Evolutionary conservation across 37 sponge, comb jelly and placozoan genomes (phyloP).

Genomic region (Petrosia ficiformis): DNA sequence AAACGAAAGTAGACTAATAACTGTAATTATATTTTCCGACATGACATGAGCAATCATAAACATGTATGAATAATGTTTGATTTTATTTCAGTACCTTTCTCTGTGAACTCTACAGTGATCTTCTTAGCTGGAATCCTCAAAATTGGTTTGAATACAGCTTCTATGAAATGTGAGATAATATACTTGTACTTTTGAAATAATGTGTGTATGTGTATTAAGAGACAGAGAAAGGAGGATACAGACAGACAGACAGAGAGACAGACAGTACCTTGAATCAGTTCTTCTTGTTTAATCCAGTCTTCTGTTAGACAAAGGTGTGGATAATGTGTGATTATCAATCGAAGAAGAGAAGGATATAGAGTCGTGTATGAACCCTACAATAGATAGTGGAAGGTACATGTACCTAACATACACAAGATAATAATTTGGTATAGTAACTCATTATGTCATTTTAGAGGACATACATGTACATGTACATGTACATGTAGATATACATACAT

Average conservation of each 20-base stretch:
- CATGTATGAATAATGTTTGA: no score
- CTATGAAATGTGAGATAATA: not conserved
- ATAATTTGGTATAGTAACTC: no score
- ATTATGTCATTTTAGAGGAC: no score
- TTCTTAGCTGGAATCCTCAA: not conserved
- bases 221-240: not conserved
- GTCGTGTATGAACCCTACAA: slow-evolving; percentile 21
- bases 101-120: not conserved
- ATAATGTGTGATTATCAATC: slow-evolving; percentile 61
- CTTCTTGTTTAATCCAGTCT: slow-evolving; percentile 48
- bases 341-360: slow-evolving; percentile 72
- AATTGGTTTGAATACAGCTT: not conserved
- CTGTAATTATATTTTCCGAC: no score
- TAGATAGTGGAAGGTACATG: not conserved
- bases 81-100: no score
- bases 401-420: no score
- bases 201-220: not conserved
- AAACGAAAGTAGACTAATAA: no score
- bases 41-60: no score
- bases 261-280: not conserved
- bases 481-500: no score
- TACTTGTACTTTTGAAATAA: not conserved
- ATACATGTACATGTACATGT: no score
- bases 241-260: not conserved
- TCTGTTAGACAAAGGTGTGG: slow-evolving; percentile 65